These are phyloP conservation scores for Lagenorhynchus albirostris DNA, from an alignment of 2,113 vertebrate genomes.

Conservation along the genomic window DNA sequence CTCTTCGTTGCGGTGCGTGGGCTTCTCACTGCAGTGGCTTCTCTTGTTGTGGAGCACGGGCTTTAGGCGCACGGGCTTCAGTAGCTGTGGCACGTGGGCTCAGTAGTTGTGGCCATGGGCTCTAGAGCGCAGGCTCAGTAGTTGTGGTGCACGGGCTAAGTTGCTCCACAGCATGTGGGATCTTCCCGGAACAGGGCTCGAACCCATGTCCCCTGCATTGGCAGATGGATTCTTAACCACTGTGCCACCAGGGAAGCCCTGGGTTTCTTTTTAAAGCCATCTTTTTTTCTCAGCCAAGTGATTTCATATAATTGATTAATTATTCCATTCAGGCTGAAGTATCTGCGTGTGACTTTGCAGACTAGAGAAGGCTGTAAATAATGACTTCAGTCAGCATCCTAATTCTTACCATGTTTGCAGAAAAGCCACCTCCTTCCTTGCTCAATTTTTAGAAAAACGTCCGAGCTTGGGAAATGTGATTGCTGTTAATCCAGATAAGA, in stretches of 20 bases:
- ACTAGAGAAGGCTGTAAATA: background rate
- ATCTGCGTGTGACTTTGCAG: background rate
- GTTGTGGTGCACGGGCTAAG: no score
- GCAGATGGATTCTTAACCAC: no score
- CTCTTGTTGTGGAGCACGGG: no score
- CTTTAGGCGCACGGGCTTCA: no score
- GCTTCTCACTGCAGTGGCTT: no score
- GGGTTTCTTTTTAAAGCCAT: conserved; percentile 38
- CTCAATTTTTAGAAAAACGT: conserved; percentile 28
- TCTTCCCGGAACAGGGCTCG: no score
- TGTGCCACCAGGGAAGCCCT: background rate
- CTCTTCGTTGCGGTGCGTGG: no score
- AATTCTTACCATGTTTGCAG: background rate
- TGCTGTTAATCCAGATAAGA: conserved; percentile 11
- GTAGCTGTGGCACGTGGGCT: no score
- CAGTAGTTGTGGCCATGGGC: no score
- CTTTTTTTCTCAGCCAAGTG: conserved; percentile 32
- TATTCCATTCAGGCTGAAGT: background rate
- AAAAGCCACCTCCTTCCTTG: background rate
- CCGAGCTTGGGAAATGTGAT: background rate
- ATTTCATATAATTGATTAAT: conserved; percentile 27
- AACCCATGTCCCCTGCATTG: no score
- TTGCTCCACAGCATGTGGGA: no score
- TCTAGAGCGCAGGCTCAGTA: no score
- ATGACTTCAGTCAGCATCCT: background rate